Evolutionary conservation across 1,140 invertebrate genomes (phyloP).

Genomic region (Cotesia chilonis): DNA sequence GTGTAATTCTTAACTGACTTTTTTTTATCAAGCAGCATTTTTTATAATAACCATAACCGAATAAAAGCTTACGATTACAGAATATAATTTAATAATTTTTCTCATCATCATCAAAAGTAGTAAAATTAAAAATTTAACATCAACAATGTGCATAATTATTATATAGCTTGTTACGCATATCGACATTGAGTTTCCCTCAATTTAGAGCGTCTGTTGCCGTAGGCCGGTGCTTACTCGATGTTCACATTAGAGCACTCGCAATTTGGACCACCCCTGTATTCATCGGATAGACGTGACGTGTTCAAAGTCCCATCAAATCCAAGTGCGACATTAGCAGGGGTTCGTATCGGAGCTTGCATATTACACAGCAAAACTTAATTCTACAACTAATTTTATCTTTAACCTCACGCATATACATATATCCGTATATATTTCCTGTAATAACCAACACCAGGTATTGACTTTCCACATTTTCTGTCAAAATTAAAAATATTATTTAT

Average conservation of each 20-base stretch:
- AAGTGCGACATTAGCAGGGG: conserved; percentile 23
- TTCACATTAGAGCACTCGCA: conserved; percentile 42
- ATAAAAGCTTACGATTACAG: too few relatives aligned
- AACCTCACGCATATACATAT: not conserved
- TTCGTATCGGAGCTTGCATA: conserved; percentile 28
- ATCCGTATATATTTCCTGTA: not conserved
- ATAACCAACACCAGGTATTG: not conserved
- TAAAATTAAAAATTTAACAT: too few relatives aligned
- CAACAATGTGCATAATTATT: not conserved
- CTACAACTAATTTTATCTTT: conserved; percentile 45
- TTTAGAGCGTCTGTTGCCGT: conserved; percentile 29
- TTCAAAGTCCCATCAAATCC: conserved; percentile 48
- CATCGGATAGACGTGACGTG: conserved; percentile 39
- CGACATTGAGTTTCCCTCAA: conserved; percentile 15
- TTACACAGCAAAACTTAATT: conserved; percentile 47
- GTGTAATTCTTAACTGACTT: too few relatives aligned
- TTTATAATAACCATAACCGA: too few relatives aligned
- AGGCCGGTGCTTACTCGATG: conserved; percentile 35
- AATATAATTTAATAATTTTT: too few relatives aligned
- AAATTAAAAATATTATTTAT: not conserved
- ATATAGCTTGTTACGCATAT: conserved; percentile 2
- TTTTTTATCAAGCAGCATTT: too few relatives aligned
- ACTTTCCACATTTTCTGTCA: not conserved
- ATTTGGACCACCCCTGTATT: conserved; percentile 18
- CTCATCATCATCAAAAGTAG: too few relatives aligned